Evolutionary conservation across 2,888 invertebrate species (phyloP), one percentile per base, ranked within the genome.

Genomic region (Lottia scabra): DNA sequence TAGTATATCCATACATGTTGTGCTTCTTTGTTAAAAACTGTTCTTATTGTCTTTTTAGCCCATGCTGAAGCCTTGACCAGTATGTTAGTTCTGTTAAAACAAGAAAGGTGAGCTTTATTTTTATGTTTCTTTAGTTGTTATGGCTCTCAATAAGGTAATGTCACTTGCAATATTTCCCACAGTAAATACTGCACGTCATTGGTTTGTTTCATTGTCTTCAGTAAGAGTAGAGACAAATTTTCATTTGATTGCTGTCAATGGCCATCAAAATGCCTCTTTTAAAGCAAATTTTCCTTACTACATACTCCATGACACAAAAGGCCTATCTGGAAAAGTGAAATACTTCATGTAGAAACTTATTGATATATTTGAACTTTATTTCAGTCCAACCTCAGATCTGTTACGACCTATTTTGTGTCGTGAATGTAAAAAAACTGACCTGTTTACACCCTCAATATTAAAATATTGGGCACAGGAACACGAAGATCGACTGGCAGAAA

Each of bases 401-500:
- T 91, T 98, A 80, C 93, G 95, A 84, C 94, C 95, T 81, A 91
- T 98, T 83, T 93, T 98, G 81, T 87, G 87, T 65, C 85, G 91
- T 30, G 89, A 90, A 78, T 88, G 88, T 73, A 93, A 93, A 85
- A 85, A 83, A 77, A 91, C 92, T 63, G 98, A 98, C 90, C 93
- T 94, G 76, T 97, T 98, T 91, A 95, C 97, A 16, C 95, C 96
- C 64, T 96, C 98, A 4, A 93, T 96, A 56, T 91, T 99, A 79
- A 95, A 96, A 85, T 95, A 95, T 90, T 99, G 97, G 98, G 97
- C 96, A 90, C 94, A 96, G 85, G 95, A 96, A 84, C 94, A 94
- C 86, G 96, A 97, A 85, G 96, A 97, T 84, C 95, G 95, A 89
- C 92, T 92, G 48, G 91, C 91, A 19, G 91, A 91, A 67, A 82